A percentile compares a stretch with the other conserved stretches of the same genome.
phyloP scores from a whole-genome alignment of 2,797 vertebrate genomes.

The Urosaurus nigricauda region DNA sequence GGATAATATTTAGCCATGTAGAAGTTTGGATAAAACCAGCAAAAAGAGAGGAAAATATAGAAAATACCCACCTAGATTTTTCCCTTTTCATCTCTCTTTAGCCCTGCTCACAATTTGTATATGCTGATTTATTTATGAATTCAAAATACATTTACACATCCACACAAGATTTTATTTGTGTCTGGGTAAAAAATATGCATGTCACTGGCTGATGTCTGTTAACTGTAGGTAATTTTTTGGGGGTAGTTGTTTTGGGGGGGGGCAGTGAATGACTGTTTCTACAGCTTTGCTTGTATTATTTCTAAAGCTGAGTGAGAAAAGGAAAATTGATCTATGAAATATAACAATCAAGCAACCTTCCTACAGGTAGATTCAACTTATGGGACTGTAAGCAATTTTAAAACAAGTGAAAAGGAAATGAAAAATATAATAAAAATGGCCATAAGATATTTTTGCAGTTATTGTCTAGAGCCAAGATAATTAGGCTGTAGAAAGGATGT shows the following conservation, averaged over 20 bases:
- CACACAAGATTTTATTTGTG: neutral
- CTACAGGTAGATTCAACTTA: neutral
- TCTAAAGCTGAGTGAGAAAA: neutral
- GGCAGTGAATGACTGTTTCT: neutral
- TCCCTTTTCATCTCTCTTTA: neutral
- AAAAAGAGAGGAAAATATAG: slow-evolving; percentile 29
- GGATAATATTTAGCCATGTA: slow-evolving; percentile 7
- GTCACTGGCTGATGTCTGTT: neutral
- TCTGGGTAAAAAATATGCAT: neutral
- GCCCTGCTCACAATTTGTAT: neutral
- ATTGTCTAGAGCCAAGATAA: neutral
- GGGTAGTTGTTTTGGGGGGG: neutral
- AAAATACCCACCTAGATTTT: slow-evolving; percentile 21
- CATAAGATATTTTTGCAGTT: neutral
- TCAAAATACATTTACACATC: neutral
- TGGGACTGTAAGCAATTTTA: neutral
- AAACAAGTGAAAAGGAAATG: neutral
- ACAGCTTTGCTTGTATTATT: neutral
- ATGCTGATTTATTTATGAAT: neutral
- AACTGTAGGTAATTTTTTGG: neutral
- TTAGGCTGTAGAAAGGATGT: too few species aligned
- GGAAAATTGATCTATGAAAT: neutral
- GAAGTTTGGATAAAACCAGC: slow-evolving; percentile 42
- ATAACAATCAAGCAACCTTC: neutral
- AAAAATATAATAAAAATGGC: neutral